Base-by-base conservation (phyloP, 2,888 invertebrate genomes). In the Hypolimnas misippus region DNA sequence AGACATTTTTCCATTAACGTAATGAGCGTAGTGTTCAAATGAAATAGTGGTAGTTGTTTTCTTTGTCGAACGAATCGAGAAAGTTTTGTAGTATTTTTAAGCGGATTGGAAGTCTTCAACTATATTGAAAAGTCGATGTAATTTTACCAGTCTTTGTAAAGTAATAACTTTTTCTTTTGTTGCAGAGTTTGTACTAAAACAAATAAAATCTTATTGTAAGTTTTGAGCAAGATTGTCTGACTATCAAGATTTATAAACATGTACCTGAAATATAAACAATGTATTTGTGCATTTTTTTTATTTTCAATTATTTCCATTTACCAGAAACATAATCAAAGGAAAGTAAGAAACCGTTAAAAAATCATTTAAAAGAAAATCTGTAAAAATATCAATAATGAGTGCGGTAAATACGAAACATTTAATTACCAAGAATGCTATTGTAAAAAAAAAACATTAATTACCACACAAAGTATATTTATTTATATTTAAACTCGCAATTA, bases 401-500 rank as follows among this genome's bases (percentile, higher is more conserved):
- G 49, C 14, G n/a, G 5, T 21, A 46, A 12, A 31, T 44, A 25
- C 29, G 14, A 29, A 54, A 44, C 17, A 55, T 29, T 29, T 44
- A 44, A 17, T 42, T 40, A 7, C 16, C 7, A 57, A 14, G 35
- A 8, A 10, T 49, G n/a, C 53, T 31, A 49, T 57, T 58, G 63
- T 58, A n/a, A 58, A 58, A 54, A 29, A 12, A 33, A 16, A 63
- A 57, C 33, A 31, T 33, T 56, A 46, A 69, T 67, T 69, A 64
- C 63, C 65, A 65, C 67, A 67, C 60, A 62, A 66, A 72, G 74
- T n/a, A n/a, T n/a, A n/a, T n/a, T n/a, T n/a, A n/a, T n/a, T 2
- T 69, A 72, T 70, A 70, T 73, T 62, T 63, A 62, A 68, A 76
- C 82, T 82, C 62, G 62, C 63, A 67, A 66, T 69, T 69, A 69